phyloP scores from a whole-genome alignment of 2,113 vertebrate genomes.

The Microtus ochrogaster region DNA sequence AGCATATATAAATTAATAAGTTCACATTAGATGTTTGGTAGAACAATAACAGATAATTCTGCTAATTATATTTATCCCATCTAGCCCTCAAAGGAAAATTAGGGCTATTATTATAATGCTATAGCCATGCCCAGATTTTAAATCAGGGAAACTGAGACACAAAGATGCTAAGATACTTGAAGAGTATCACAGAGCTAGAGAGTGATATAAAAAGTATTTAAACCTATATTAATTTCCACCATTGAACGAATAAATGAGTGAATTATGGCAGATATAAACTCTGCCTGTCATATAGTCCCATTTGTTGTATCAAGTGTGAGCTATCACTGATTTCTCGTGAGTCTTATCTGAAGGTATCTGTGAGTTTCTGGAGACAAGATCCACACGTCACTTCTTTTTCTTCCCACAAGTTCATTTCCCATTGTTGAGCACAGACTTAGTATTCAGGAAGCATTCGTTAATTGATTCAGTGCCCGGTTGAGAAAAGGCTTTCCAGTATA shows the following conservation, averaged over 20 bases:
- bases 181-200: slow-evolving; percentile 16
- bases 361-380: background rate
- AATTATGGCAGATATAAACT: background rate
- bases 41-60: slow-evolving; percentile 36
- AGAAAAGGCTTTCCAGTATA: slow-evolving; percentile 23
- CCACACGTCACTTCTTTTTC: background rate
- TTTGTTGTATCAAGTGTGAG: background rate
- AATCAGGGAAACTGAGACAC: background rate
- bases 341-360: slow-evolving; percentile 4
- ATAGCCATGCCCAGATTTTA: background rate
- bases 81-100: slow-evolving; percentile 57
- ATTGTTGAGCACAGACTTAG: slow-evolving; percentile 39
- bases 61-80: background rate
- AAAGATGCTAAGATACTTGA: background rate
- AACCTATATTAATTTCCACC: slow-evolving; percentile 27
- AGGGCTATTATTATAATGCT: background rate
- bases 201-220: slow-evolving; percentile 22
- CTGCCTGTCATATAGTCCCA: background rate
- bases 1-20: slow-evolving; percentile 27
- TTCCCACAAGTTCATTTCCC: background rate
- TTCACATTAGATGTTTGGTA: background rate
- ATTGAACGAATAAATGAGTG: slow-evolving; percentile 21
- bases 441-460: slow-evolving; percentile 49
- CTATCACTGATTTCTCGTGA: background rate
- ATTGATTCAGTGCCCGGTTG: slow-evolving; percentile 42